phyloP scores from a whole-genome alignment of 2,797 vertebrate species.

The Enteromius treurensis region DNA sequence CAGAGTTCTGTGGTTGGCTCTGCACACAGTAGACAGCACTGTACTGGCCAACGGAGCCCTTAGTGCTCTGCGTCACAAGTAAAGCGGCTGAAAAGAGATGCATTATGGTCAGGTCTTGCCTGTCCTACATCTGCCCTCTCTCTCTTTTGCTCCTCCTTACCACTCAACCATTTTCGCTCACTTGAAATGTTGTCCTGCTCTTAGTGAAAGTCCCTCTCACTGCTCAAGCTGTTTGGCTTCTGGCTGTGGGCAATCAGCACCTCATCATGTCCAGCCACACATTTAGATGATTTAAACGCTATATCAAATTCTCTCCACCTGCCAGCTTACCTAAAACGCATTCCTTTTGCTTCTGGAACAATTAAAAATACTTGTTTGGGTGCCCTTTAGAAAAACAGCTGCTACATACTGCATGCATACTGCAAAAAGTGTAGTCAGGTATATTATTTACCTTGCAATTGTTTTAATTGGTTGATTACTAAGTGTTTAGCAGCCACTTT shows the following conservation, averaged over 20 bases:
- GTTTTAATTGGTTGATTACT: background rate
- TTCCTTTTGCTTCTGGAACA: slow-evolving; percentile 42
- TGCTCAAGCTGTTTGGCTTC: slow-evolving; percentile 63
- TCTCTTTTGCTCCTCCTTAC: slow-evolving; percentile 19
- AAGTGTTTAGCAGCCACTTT: slow-evolving; percentile 1
- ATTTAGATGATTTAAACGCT: slow-evolving; percentile 67
- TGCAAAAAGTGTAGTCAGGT: background rate
- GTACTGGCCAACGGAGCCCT: slow-evolving; percentile 65
- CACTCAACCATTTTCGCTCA: slow-evolving; percentile 27
- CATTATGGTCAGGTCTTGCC: slow-evolving; percentile 72
- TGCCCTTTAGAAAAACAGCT: slow-evolving; percentile 53
- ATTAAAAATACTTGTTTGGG: slow-evolving; percentile 59
- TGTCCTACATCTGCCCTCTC: slow-evolving; percentile 52
- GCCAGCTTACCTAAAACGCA: slow-evolving; percentile 66
- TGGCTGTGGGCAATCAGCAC: slow-evolving; percentile 64
- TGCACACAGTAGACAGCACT: slow-evolving; percentile 73
- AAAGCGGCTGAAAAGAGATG: slow-evolving; percentile 73
- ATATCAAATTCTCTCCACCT: slow-evolving; percentile 67
- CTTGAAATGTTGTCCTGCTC: slow-evolving; percentile 60
- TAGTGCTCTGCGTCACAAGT: slow-evolving; percentile 74
- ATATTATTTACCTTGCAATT: background rate
- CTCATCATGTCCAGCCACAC: slow-evolving; percentile 64
- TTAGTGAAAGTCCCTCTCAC: slow-evolving; percentile 51
- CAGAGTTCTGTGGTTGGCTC: slow-evolving; percentile 75
- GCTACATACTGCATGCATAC: background rate